Percentiles rank a stretch among this genome's conserved stretches.
Conservation (phyloP, 2,797 vertebrate genomes). For the Diplodus puntazzo region DNA sequence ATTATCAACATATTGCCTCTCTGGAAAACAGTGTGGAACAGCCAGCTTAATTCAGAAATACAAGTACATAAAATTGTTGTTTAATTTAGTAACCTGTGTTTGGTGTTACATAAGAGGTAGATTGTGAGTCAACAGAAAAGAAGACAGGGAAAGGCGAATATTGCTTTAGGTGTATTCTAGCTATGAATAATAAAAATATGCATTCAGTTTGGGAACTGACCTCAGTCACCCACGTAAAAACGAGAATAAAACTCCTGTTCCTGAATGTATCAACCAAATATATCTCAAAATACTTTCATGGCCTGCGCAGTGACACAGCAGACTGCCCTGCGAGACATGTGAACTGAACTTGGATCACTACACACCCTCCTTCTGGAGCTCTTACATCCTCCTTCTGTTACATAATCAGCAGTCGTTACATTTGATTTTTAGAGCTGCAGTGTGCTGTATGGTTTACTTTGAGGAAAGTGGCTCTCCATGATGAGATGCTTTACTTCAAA, state of each 20-base stretch:
- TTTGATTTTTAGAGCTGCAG: slow-evolving; percentile 4
- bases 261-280: slow-evolving; percentile 2
- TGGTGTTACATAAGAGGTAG: slow-evolving; percentile 16
- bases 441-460: background rate
- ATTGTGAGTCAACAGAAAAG: slow-evolving; percentile 32
- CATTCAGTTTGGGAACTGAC: slow-evolving; percentile 21
- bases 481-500: background rate
- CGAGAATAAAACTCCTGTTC: slow-evolving; percentile 7
- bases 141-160: slow-evolving; percentile 15
- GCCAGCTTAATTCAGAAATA: background rate
- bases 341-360: slow-evolving; percentile 35
- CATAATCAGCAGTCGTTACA: slow-evolving; percentile 24
- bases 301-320: slow-evolving; percentile 19
- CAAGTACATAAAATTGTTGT: background rate
- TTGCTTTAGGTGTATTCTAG: slow-evolving; percentile 32
- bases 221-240: slow-evolving; percentile 7
- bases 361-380: slow-evolving; percentile 1
- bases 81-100: slow-evolving; percentile 14
- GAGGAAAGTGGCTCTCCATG: background rate
- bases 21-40: background rate
- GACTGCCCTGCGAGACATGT: slow-evolving; percentile 1
- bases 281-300: slow-evolving; percentile 16
- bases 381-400: slow-evolving; percentile 1
- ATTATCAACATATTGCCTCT: background rate
- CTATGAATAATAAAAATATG: slow-evolving; percentile 26